Conservation (phyloP, 2,888 invertebrate species). For the Rhabditoides inermis region DNA sequence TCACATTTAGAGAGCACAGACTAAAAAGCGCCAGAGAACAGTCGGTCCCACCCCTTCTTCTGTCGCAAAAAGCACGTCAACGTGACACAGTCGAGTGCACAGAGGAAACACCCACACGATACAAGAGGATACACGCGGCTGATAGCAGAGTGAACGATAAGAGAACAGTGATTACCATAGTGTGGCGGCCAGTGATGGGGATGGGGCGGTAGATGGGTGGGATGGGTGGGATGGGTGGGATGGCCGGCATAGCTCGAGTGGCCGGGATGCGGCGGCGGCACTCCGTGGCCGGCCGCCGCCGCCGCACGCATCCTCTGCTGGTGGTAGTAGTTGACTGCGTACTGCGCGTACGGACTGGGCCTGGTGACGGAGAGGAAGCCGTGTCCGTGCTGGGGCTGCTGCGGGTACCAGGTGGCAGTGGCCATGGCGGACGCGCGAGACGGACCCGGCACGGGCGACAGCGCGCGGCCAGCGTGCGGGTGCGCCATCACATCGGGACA, state of each 20-base stretch:
- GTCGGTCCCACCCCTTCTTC: too few species aligned
- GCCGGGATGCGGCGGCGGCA: neutral
- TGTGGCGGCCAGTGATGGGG: constrained; percentile 4
- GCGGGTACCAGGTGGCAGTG: constrained; percentile 21
- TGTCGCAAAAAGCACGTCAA: too few species aligned
- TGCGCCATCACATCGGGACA: neutral
- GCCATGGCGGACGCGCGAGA: constrained; percentile 2
- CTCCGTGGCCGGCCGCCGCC: neutral
- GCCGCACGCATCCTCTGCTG: constrained; percentile 8
- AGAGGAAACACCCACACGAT: too few species aligned
- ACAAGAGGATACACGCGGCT: too few species aligned
- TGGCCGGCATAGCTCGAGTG: neutral
- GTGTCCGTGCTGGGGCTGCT: constrained; percentile 11
- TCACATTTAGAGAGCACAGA: too few species aligned
- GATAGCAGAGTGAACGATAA: too few species aligned
- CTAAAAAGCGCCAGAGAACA: too few species aligned
- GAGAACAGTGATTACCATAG: too few species aligned
- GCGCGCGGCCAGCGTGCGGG: neutral
- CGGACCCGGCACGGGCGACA: neutral
- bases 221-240: neutral
- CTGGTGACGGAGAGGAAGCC: constrained; percentile 5
- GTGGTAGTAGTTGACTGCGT: constrained; percentile 12
- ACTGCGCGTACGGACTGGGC: constrained; percentile 6
- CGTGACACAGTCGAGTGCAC: too few species aligned
- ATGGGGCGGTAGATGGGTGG: neutral